Base-by-base conservation (phyloP, 2,113 vertebrate genomes). In the Anguilla rostrata region DNA sequence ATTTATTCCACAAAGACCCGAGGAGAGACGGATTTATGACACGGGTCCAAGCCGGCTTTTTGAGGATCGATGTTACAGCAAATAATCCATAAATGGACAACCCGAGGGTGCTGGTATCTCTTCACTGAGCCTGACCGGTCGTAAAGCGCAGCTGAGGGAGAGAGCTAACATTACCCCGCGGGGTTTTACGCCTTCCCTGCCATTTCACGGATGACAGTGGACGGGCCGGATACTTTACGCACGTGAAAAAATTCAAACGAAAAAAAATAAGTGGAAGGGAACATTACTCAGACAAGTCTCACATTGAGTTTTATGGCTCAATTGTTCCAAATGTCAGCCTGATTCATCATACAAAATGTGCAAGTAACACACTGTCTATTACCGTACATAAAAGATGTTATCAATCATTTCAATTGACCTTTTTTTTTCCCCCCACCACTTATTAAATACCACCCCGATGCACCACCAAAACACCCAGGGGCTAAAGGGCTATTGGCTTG, bases 361-460 rank as follows among this genome's bases (percentile, higher is more conserved):
- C 87, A 89, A 89, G 91, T 94, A 94, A 93, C 92, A 89, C 86
- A 88, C 82, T 92, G 86, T 86, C 86, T 91, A 94, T 93, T 93
- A 92, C 91, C 75, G 71, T 83, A 90, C 89, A 89, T 93, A 93
- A 92, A 94, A 90, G 86, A 91, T 88, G 82, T 56, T 84, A 94
- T 96, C 92, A 94, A 93, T 95, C 94, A 94, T 90, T 89, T 85
- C 57, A 88, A 88, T 91, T 94, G 93, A 93, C 91, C 91, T 93
- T 93, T 93, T 90, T 90, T 91, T 90, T 87, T 87, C 34, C 34
- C 57, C 57, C 56, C 49, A 78, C 60, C 81, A 86, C 86, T 89
- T 91, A 92, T 92, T 88, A 91, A 93, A 90, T 88, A 89, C 90
- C 90, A 91, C 91, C 91, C 92, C 91, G 91, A 89, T 93, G 89